These are phyloP conservation scores for Idaea dimidiata DNA, from an alignment of 2,888 invertebrate genomes.

Conservation along the genomic window DNA sequence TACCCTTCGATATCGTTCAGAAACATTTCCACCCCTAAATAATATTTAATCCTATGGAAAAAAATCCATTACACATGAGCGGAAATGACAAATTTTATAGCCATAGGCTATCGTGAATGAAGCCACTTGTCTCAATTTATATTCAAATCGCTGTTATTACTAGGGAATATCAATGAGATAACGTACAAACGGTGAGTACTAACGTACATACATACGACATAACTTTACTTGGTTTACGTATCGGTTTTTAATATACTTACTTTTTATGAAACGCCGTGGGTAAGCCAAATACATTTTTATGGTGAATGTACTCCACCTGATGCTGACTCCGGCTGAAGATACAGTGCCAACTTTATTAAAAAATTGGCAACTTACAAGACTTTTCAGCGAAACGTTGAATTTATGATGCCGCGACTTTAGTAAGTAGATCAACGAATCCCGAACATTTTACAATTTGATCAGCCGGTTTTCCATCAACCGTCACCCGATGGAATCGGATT, in stretches of 20 bases:
- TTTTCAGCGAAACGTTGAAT: conserved; percentile 20
- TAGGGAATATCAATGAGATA: conserved; percentile 51
- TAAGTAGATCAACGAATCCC: conserved; percentile 15
- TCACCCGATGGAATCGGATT: conserved; percentile 15
- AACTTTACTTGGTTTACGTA: conserved; percentile 18
- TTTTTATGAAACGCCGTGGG: conserved; percentile 22
- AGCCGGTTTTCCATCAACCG: conserved; percentile 11
- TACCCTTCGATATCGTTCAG: conserved; percentile 23
- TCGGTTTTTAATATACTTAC: conserved; percentile 27
- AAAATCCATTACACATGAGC: conserved; percentile 46
- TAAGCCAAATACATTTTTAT: conserved; percentile 11
- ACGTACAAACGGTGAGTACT: conserved; percentile 14
- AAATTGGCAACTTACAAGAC: conserved; percentile 23
- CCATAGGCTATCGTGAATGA: conserved; percentile 44
- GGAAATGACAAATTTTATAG: conserved; percentile 47
- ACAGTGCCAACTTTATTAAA: conserved; percentile 24
- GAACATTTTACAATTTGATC: conserved; percentile 22
- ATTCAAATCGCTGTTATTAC: conserved; percentile 53
- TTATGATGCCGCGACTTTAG: conserved; percentile 24
- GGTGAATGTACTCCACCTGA: conserved; percentile 14
- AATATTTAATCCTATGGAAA: conserved; percentile 30
- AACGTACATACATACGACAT: conserved; percentile 7
- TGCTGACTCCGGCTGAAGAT: conserved; percentile 11
- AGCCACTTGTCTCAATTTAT: conserved; percentile 53
- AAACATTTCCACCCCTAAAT: conserved; percentile 30